These are phyloP conservation scores for Mylabris phalerata DNA, from an alignment of 1,140 invertebrate species.

Conservation along the genomic window DNA sequence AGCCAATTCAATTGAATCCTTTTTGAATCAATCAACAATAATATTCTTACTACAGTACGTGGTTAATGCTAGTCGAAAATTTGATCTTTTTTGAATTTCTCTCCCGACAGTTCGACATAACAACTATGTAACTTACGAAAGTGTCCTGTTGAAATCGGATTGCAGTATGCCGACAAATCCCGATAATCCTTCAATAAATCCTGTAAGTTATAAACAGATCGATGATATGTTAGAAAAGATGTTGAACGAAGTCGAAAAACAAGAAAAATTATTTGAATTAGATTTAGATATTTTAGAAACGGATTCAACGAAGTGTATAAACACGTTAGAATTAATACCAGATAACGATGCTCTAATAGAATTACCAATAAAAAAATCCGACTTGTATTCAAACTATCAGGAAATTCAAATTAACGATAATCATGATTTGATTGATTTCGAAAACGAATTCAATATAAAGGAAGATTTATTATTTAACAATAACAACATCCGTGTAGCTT, in stretches of 20 bases:
- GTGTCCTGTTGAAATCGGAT: conserved; percentile 30
- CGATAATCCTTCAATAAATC: conserved; percentile 19
- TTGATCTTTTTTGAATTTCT: background rate
- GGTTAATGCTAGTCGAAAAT: conserved; percentile 28
- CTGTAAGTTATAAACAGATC: conserved; percentile 36
- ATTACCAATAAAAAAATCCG: conserved; percentile 34
- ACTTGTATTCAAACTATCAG: background rate
- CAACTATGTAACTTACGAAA: conserved; percentile 33
- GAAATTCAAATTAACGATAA: conserved; percentile 16
- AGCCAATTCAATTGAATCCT: conserved; percentile 1
- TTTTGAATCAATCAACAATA: conserved; percentile 13
- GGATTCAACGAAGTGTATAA: conserved; percentile 28
- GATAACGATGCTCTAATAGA: conserved; percentile 39
- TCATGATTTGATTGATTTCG: background rate
- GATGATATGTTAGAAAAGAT: conserved; percentile 39
- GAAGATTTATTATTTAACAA: conserved; percentile 15
- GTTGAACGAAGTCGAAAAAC: conserved; percentile 36
- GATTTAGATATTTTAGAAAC: conserved; percentile 32
- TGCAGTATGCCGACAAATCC: conserved; percentile 18
- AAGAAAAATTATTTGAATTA: conserved; percentile 32
- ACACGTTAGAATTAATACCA: conserved; percentile 37
- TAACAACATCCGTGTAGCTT: conserved; percentile 24
- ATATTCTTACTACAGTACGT: conserved; percentile 40
- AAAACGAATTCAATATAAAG: background rate
- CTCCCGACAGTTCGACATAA: background rate